Evolutionary conservation across 2,888 invertebrate genomes (phyloP).

Genomic region (Graphium colonna): DNA sequence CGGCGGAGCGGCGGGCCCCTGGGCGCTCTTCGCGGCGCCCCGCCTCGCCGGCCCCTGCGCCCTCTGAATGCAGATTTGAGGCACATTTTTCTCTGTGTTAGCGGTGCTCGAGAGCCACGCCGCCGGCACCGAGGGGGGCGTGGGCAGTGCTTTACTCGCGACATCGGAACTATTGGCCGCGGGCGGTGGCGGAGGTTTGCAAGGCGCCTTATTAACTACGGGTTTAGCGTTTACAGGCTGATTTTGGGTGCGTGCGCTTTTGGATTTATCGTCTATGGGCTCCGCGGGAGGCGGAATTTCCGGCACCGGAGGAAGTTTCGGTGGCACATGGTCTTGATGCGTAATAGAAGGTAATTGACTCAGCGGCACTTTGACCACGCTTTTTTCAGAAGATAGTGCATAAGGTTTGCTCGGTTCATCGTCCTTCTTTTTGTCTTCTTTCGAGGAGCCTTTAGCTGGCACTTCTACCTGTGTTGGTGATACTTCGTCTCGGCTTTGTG

Average conservation of each 20-base stretch:
- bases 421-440: conserved; percentile 30
- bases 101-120: conserved; percentile 53
- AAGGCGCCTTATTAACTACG: conserved; percentile 21
- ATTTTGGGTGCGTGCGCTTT: conserved; percentile 13
- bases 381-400: conserved; percentile 33
- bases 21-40: conserved; percentile 42
- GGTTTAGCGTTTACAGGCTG: conserved; percentile 26
- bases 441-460: conserved; percentile 33
- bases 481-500: conserved; percentile 68
- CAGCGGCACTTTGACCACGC: conserved; percentile 48
- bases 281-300: conserved; percentile 36
- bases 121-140: conserved; percentile 66
- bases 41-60: conserved; percentile 41
- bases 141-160: conserved; percentile 41
- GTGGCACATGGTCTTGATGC: conserved; percentile 44
- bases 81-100: conserved; percentile 42
- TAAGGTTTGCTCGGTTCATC: conserved; percentile 30
- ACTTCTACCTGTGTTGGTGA: conserved; percentile 45
- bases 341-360: conserved; percentile 64
- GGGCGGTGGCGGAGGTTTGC: not conserved
- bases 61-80: conserved; percentile 59
- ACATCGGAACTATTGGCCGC: conserved; percentile 27
- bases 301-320: conserved; percentile 39
- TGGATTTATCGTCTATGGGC: conserved; percentile 25
- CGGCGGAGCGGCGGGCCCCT: conserved; percentile 20